Evolutionary conservation across 1,140 invertebrate genomes (phyloP).

Genomic region (Ooceraea biroi): DNA sequence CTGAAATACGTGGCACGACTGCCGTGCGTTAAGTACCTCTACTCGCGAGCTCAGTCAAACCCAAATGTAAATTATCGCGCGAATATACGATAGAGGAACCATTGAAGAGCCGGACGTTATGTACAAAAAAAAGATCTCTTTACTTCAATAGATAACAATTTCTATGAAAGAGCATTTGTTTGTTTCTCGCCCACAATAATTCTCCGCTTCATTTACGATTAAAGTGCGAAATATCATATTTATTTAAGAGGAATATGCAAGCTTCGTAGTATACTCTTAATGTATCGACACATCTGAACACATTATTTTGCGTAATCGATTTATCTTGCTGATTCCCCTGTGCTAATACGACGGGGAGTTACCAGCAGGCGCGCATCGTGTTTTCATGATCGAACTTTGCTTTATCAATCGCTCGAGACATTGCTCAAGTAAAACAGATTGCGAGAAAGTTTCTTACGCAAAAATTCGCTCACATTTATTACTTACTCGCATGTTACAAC

Average conservation of each 20-base stretch:
- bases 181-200: conserved; percentile 6
- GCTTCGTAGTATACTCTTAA: background rate
- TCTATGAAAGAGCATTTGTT: conserved; percentile 1
- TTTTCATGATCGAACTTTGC: background rate
- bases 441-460: conserved; percentile 34
- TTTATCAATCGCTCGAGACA: conserved; percentile 31
- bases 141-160: conserved; percentile 13
- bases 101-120: background rate
- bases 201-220: conserved; percentile 19
- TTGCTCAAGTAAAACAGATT: conserved; percentile 41
- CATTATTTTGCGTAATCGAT: background rate
- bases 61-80: conserved; percentile 7
- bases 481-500: background rate
- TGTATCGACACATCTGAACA: background rate
- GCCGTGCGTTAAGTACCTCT: background rate
- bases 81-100: background rate
- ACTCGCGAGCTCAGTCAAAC: conserved; percentile 5
- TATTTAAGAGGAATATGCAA: conserved; percentile 16
- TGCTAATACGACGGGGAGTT: conserved; percentile 1
- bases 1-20: background rate
- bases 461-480: too few species aligned
- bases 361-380: conserved; percentile 9
- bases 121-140: conserved; percentile 19
- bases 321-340: background rate
- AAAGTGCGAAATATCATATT: conserved; percentile 11